Conservation (phyloP, 2,888 invertebrate genomes). For the Mimas tiliae region DNA sequence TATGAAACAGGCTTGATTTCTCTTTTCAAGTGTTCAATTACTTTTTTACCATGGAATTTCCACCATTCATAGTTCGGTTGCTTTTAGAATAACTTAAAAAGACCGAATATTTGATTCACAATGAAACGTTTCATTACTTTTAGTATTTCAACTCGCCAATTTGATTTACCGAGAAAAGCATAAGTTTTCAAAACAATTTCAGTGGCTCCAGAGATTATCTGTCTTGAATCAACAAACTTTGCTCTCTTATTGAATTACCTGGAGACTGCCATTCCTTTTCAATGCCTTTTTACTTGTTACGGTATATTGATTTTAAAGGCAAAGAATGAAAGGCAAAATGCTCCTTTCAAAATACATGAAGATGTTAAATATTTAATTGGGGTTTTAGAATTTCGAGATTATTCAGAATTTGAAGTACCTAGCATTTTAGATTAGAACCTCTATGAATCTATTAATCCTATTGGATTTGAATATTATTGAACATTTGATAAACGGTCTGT, state of each 20-base stretch:
- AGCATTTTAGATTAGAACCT: no score
- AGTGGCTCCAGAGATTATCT: conserved; percentile 21
- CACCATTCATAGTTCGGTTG: no score
- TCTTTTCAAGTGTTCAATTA: no score
- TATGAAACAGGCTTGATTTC: no score
- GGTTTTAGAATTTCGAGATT: not conserved
- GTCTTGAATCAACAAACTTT: conserved; percentile 21
- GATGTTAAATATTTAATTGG: not conserved
- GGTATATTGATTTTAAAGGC: not conserved
- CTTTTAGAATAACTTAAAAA: no score
- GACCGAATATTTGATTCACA: not conserved
- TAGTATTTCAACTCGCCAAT: not conserved
- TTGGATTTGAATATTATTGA: not conserved
- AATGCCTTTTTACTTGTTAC: not conserved
- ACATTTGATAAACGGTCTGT: not conserved
- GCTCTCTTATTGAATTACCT: conserved; percentile 23
- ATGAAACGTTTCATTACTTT: not conserved
- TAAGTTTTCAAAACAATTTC: conserved; percentile 21
- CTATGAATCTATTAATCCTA: no score
- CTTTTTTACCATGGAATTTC: no score
- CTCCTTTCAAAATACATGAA: not conserved
- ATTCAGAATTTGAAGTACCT: not conserved
- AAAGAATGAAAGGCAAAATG: conserved; percentile 7
- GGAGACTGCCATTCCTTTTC: conserved; percentile 13
- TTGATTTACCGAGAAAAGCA: conserved; percentile 8